phyloP scores from a whole-genome alignment of 2,888 invertebrate genomes.

The Ariolimax columbianus region DNA sequence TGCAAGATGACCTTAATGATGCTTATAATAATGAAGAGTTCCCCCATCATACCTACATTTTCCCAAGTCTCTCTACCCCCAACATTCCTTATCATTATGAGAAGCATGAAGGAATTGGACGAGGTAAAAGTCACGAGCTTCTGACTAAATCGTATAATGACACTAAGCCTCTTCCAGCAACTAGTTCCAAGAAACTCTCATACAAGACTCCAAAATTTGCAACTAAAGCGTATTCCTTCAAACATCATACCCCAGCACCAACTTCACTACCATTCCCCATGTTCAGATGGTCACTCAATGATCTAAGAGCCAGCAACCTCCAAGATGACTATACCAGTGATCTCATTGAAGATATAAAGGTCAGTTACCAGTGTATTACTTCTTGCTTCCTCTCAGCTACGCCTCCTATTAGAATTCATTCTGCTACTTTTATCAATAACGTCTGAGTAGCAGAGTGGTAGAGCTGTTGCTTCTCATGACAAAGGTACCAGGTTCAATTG shows the following conservation, averaged over 20 bases:
- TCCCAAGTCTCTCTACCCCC: neutral
- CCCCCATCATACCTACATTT: constrained; percentile 11
- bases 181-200: constrained; percentile 15
- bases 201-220: constrained; percentile 57
- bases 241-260: neutral
- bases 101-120: neutral
- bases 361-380: neutral
- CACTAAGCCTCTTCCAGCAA: neutral
- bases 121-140: constrained; percentile 15
- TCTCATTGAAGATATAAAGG: constrained; percentile 17
- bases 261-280: neutral
- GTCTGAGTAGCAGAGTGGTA: too few relatives aligned
- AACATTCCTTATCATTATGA: constrained; percentile 5
- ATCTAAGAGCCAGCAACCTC: constrained; percentile 3
- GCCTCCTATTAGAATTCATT: too few relatives aligned
- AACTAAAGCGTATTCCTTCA: constrained; percentile 45
- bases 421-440: too few relatives aligned
- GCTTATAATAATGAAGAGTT: neutral
- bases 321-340: neutral
- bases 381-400: neutral
- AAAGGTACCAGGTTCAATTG: too few relatives aligned
- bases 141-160: constrained; percentile 23
- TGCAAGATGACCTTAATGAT: neutral
- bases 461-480: too few relatives aligned
- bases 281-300: neutral